Conservation (phyloP, 2,797 vertebrate species). For the Hyperoplus lanceolatus region DNA sequence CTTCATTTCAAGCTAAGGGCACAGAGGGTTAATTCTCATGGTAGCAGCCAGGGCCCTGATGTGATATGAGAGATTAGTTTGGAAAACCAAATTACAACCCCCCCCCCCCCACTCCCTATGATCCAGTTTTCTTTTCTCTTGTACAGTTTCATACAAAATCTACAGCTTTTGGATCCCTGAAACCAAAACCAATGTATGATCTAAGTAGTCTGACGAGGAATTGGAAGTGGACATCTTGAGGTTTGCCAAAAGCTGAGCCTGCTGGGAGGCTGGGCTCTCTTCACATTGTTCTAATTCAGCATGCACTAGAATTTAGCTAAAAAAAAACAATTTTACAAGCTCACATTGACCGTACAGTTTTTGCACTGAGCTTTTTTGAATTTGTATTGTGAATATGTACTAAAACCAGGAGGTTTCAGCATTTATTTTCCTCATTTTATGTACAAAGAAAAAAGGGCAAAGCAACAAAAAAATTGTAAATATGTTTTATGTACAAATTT, state of each 20-base stretch:
- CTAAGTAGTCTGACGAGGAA: conserved; percentile 3
- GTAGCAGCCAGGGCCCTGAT: neutral
- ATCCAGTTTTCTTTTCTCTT: neutral
- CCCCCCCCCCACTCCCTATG: neutral
- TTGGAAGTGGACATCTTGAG: neutral
- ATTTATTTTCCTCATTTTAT: conserved; percentile 76
- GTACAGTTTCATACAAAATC: neutral
- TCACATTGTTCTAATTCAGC: conserved; percentile 42
- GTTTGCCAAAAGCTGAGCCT: neutral
- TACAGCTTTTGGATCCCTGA: neutral
- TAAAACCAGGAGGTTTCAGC: conserved; percentile 72
- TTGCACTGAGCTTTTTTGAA: conserved; percentile 68
- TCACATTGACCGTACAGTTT: conserved; percentile 75
- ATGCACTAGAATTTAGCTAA: conserved; percentile 69
- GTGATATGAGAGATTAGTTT: neutral
- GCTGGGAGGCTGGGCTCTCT: neutral
- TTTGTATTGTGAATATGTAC: conserved; percentile 53
- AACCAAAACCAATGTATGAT: neutral
- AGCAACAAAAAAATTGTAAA: conserved; percentile 72
- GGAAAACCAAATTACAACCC: neutral
- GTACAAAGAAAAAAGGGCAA: conserved; percentile 82
- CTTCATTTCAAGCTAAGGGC: conserved; percentile 7
- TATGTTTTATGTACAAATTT: conserved; percentile 80
- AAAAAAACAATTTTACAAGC: conserved; percentile 62
- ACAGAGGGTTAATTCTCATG: neutral